Evolutionary conservation across 2,797 vertebrate genomes (phyloP), one percentile per base, ranked within the genome.

Genomic region (Diceros bicornis): DNA sequence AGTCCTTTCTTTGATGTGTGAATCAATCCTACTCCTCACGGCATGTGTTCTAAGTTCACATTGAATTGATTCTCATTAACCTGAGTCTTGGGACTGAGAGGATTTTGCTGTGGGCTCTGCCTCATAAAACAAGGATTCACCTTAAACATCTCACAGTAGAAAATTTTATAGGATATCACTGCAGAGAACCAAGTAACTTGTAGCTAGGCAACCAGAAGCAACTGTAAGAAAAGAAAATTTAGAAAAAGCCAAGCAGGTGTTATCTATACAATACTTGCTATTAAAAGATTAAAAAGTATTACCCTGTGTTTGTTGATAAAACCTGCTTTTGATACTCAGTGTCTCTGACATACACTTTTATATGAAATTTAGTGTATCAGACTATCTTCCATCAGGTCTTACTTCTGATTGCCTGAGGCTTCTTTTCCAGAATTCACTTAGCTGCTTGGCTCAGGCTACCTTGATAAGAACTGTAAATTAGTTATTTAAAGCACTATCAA

Each of bases 131-230:
- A 90, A 64, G 7, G 25, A 52, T 87, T 94, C 29, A 90, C 34
- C 23, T 74, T 96, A 79, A 87, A 94, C 17, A 37, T 96, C 55
- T 81, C 27, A 91, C 27, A 68, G 69, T 47, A 91, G 86, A 92
- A 71, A 21, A 91, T 62, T 81, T 87, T 90, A 74, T 47, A 82
- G 50, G 10, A 29, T 14, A 84, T 29, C 27, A 12, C 74, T 93
- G 18, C 44, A 81, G 62, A 96, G 32, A 90, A 41, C 72, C 2
- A 77, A 72, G 23, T 68, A 91, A 90, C 20, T 66, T 77, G 79
- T 72, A 92, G 59, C 57, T 96, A 89, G 66, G 92, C 84, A 92
- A 96, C 62, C 59, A 89, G 21, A 89, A 95, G 52, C 34, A 93
- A 79, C n/a, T 83, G 23, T 68, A 91, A 91, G 57, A 18, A 77